Base-by-base conservation (phyloP, 1,140 invertebrate genomes). In the Pseudomyrmex concolor region DNA sequence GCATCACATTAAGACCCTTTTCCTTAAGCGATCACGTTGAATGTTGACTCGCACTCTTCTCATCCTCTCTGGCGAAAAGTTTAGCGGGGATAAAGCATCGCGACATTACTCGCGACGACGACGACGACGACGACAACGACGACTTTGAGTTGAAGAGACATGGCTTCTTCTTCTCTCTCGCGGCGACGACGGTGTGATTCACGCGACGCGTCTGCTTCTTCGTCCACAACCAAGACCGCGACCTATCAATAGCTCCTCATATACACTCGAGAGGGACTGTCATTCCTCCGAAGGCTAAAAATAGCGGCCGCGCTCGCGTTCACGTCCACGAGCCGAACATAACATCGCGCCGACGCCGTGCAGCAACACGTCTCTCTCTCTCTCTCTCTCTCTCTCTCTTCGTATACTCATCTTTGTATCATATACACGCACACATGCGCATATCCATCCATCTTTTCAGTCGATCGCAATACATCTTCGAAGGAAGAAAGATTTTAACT, bases 171-270 rank as follows among this genome's bases (percentile, higher is more conserved):
- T 78, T 25, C 45, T 17, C 25, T 43, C 72, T 63, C 59, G 9
- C 76, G 7, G 66, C 66, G 66, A 59, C 66, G 66, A 34, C 34
- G 34, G 34, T 70, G 76, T 80, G 73, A 78, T 90, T 92, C 89
- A 90, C 86, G 74, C 87, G 84, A 83, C 76, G 86, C 76, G 72
- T 88, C 84, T 89, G 81, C 71, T 76, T 85, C 82, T 82, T 88
- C 34, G 34, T 34, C 84, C 68, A 63, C 84, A 86, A 89, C 84
- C 66, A 86, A 87, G 74, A 83, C 83, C 89, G 66, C 85, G 73
- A 91, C 90, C 91, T 92, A 92, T 92, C 92, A 92, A 92, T 92
- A 92, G 92, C 90, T 89, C 82, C 89, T 92, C 90, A 86, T 92
- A 89, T 89, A 92, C 91, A 85, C 86, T 84, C 81, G 90, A 90